A percentile compares a stretch with the other conserved stretches of the same genome.
phyloP scores from a whole-genome alignment of 2,888 invertebrate species.

The Rhodophaea formosa region DNA sequence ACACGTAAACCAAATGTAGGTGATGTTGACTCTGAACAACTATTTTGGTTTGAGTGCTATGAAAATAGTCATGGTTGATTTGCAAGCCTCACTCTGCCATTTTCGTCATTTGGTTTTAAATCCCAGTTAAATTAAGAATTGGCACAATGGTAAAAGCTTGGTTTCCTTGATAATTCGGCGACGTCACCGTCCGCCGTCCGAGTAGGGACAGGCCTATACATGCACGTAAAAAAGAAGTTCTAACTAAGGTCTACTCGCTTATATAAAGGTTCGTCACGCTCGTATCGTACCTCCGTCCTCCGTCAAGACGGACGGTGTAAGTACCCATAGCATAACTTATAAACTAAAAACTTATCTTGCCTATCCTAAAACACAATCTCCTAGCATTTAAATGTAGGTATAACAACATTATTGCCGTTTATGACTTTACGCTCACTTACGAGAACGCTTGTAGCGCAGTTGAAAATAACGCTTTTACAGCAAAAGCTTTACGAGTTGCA shows the following conservation, averaged over 20 bases:
- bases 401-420: neutral
- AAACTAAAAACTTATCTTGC: too few relatives aligned
- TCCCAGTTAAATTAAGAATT: neutral
- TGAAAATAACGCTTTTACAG: constrained; percentile 1
- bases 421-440: neutral
- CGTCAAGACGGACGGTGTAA: too few relatives aligned
- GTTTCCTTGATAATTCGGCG: too few relatives aligned
- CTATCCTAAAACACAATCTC: too few relatives aligned
- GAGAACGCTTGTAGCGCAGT: neutral
- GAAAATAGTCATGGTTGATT: neutral
- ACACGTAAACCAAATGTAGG: constrained; percentile 52
- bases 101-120: neutral
- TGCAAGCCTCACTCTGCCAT: neutral
- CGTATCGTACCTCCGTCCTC: too few relatives aligned
- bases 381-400: neutral
- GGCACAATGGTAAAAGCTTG: too few relatives aligned
- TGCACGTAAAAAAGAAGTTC: too few relatives aligned
- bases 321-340: too few relatives aligned
- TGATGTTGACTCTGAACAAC: constrained; percentile 43
- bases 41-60: constrained; percentile 34
- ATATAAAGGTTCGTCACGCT: too few relatives aligned
- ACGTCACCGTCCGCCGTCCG: too few relatives aligned
- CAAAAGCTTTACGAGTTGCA: constrained; percentile 1
- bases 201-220: too few relatives aligned
- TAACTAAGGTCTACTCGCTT: too few relatives aligned